Conservation (phyloP, 2,113 vertebrate genomes). For the Cepphus grylle region DNA sequence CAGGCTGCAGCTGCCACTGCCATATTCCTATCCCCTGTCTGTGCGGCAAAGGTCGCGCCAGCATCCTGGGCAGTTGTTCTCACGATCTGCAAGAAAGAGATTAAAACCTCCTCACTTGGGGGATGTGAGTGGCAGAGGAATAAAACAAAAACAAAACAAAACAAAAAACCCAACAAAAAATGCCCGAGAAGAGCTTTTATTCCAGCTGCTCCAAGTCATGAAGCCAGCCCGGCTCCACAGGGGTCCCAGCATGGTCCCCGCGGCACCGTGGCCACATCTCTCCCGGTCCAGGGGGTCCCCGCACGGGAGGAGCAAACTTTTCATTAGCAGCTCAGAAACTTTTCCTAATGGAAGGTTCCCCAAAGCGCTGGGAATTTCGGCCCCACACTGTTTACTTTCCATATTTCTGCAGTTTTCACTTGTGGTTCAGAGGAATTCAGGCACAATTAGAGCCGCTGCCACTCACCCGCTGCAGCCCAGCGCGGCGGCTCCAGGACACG, state of each 20-base stretch:
- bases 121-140: neutral
- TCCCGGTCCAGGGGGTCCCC: neutral
- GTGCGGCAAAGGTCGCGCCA: neutral
- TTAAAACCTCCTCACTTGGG: neutral
- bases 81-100: neutral
- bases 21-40: neutral
- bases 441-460: neutral
- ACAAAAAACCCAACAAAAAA: neutral
- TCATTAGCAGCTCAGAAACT: neutral
- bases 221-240: neutral
- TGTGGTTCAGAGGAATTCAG: slow-evolving; percentile 14
- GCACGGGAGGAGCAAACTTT: neutral
- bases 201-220: neutral
- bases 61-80: neutral
- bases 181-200: neutral
- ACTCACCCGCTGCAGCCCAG: neutral
- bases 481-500: fast-evolving
- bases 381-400: neutral
- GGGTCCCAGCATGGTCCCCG: neutral
- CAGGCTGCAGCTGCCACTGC: neutral
- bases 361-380: neutral
- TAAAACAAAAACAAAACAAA: neutral
- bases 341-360: neutral
- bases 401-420: slow-evolving; percentile 35
- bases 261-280: neutral